Evolutionary conservation across 2,113 vertebrate species (phyloP), one percentile per base, ranked within the genome.

Genomic region (Suricata suricatta): DNA sequence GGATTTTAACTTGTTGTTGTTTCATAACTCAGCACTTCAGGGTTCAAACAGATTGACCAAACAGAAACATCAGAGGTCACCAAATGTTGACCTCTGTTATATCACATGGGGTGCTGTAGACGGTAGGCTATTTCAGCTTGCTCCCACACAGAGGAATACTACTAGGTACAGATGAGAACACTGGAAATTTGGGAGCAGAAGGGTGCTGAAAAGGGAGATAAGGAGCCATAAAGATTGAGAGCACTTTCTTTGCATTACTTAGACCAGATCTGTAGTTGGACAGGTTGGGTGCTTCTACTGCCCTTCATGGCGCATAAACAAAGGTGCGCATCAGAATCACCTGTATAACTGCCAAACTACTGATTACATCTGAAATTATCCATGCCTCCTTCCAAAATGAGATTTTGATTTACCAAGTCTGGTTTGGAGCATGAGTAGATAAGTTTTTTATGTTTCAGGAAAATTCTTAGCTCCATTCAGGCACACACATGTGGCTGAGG

Each of bases 311-410:
- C 35, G 89, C 60, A 31, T 41, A n/a, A 66, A 63, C 11, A 33
- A 11, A 19, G 1, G 1, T 50, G 0, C 33, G 38, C 11, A 60
- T 31, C 19, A 63, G 27, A 81, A 60, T 76, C 21, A 6, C 63
- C 57, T 14, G 16, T 29, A 12, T 64, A 68, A 7, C 27, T 91
- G 77, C 60, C 57, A 95, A 25, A 50, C 21, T 41, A 23, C 14
- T 35, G 54, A 77, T 88, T 12, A 17, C 50, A 64, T 44, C 33
- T 15, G 21, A 72, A 88, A 52, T 66, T 35, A 47, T 57, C 41
- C 41, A 86, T 0, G 0, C 27, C 35, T 57, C 2, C 10, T 31
- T 11, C 29, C 31, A 15, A 29, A 64, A 7, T 29, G 60, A 54
- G 91, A 89, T 57, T 71, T 44, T 27, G 44, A 44, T 74, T 71